phyloP scores from a whole-genome alignment of 2,888 invertebrate species.

The Horisme vitalbata region DNA sequence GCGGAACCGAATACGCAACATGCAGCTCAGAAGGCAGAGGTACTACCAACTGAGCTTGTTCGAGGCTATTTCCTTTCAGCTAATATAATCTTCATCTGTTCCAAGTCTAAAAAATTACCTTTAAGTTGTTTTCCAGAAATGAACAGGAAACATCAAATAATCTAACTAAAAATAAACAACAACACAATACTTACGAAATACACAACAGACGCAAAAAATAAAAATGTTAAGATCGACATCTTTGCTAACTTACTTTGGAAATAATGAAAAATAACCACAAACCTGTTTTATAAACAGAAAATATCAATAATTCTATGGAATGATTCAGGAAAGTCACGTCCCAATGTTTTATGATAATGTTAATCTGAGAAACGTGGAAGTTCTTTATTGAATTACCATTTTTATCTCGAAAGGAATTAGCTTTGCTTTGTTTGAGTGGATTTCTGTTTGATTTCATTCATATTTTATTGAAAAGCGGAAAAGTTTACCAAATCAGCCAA shows the following conservation, averaged over 20 bases:
- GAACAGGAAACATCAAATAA: too few species aligned
- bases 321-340: conserved; percentile 54
- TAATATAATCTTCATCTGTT: too few species aligned
- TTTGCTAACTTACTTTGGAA: conserved; percentile 28
- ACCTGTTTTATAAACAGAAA: conserved; percentile 38
- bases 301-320: conserved; percentile 34
- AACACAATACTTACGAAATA: conserved; percentile 47
- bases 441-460: too few species aligned
- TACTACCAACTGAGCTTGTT: too few species aligned
- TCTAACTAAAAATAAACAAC: conserved; percentile 18
- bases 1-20: too few species aligned
- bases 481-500: too few species aligned
- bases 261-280: conserved; percentile 12
- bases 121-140: background rate
- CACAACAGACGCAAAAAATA: conserved; percentile 39
- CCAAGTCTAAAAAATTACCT: background rate
- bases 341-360: conserved; percentile 41
- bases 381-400: conserved; percentile 14
- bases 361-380: conserved; percentile 38
- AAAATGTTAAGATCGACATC: conserved; percentile 44
- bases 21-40: too few species aligned
- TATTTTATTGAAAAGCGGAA: too few species aligned
- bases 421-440: conserved; percentile 8
- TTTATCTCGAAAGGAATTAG: conserved; percentile 8
- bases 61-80: too few species aligned